Base-by-base conservation (phyloP, 1,140 invertebrate genomes). In the Drosophila takahashii region DNA sequence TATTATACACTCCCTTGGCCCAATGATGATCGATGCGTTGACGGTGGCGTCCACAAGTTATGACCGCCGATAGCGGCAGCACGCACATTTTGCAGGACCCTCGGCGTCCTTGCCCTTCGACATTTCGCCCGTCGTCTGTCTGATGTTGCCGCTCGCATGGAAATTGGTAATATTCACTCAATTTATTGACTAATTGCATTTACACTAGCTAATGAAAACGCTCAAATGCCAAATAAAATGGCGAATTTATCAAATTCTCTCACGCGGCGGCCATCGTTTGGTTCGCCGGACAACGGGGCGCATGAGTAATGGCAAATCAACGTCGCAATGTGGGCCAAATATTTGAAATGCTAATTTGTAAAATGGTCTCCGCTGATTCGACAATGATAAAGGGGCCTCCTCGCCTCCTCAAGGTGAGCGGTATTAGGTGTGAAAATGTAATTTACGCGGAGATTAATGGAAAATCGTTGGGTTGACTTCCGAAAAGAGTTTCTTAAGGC, bases 151-250 rank as follows among this genome's bases (percentile, higher is more conserved):
- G 9, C 62, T 86, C 58, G 83, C 83, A 87, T 87, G 83, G 62
- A 59, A 77, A 77, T 79, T 73, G 75, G 65, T 73, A 79, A 77
- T 87, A 89, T 87, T 84, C 84, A 89, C 87, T 73, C 70, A 84
- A 89, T 87, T 87, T 87, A 87, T 89, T 89, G 76, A 77, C 71
- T 84, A 89, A 89, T 87, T 87, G 83, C 79, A 87, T 83, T 84
- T 79, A 70, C 72, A 69, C 57, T 51, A 70, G 61, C 81, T 86
- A 86, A 87, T 86, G 74, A 87, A 69, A 77, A 47, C 72, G 67
- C 56, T 77, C 66, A 76, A 72, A 77, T 72, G 83, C 61, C 84
- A 84, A 83, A 87, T 87, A 84, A 89, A 89, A 87, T 84, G 84
- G 44, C 39, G 72, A 79, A 87, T 84, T 87, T 84, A 77, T 89